These are phyloP conservation scores for Caenorhabditis uteleia DNA, from an alignment of 2,888 invertebrate species.

Conservation along the genomic window DNA sequence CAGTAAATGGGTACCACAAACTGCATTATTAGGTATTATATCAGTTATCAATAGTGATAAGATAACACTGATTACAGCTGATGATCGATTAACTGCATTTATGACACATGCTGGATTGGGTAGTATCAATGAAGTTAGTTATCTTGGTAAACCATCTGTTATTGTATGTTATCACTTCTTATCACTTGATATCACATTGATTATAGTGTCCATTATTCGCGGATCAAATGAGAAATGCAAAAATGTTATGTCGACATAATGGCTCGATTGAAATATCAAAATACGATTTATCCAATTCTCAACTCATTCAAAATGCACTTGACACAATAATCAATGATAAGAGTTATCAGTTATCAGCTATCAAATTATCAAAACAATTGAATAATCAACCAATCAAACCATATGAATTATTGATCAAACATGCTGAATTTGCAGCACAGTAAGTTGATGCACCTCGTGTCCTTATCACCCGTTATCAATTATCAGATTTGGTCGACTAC, in stretches of 20 bases:
- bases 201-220: conserved; percentile 40
- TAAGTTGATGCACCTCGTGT: background rate
- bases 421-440: background rate
- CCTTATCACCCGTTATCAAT: background rate
- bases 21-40: conserved; percentile 29
- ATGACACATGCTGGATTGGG: conserved; percentile 31
- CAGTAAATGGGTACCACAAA: conserved; percentile 27
- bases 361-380: background rate
- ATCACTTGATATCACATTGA: too few species aligned
- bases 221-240: conserved; percentile 40
- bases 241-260: conserved; percentile 35
- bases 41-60: background rate
- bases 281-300: conserved; percentile 16
- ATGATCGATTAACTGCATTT: conserved; percentile 20
- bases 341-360: conserved; percentile 10
- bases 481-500: too few species aligned
- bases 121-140: conserved; percentile 26
- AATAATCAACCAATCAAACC: too few species aligned
- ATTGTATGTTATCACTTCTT: too few species aligned
- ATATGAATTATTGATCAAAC: too few species aligned
- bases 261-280: conserved; percentile 32
- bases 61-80: conserved; percentile 9
- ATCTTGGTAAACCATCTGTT: conserved; percentile 22
- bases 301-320: background rate
- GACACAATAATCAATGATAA: background rate